Evolutionary conservation across 53 echinoderm and acorn worm species (phyloP).

Genomic region (Glandiceps talaboti): DNA sequence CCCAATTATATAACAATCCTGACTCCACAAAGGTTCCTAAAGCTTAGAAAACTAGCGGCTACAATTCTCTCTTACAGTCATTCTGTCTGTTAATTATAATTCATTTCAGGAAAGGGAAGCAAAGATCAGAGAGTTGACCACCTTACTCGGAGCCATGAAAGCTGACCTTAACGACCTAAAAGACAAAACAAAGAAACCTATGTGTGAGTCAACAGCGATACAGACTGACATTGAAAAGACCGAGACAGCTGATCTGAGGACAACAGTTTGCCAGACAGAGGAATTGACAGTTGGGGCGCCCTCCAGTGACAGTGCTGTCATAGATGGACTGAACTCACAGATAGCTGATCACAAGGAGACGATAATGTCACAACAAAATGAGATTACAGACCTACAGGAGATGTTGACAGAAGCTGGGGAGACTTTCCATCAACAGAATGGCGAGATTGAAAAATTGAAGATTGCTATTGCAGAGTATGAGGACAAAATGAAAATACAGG

Average conservation of each 20-base stretch:
- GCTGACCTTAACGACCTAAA: neutral
- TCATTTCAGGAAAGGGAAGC: neutral
- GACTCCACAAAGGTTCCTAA: too few species aligned
- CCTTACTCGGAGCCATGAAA: neutral
- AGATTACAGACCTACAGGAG: slow-evolving; percentile 8
- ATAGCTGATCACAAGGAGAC: neutral
- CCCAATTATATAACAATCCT: neutral
- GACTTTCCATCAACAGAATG: slow-evolving; percentile 6
- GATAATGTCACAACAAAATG: slow-evolving; percentile 2
- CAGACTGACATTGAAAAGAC: neutral
- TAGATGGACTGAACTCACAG: neutral
- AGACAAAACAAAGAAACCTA: neutral
- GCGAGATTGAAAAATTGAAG: slow-evolving; percentile 24
- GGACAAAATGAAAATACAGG: slow-evolving; percentile 25
- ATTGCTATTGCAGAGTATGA: slow-evolving; percentile 16
- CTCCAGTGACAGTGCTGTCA: neutral
- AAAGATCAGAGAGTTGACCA: neutral
- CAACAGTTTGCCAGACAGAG: too few species aligned
- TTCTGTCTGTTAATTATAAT: neutral
- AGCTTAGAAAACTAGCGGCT: too few species aligned
- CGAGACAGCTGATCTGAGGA: too few species aligned
- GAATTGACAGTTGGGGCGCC: too few species aligned
- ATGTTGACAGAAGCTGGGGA: slow-evolving; percentile 4
- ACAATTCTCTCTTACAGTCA: neutral
- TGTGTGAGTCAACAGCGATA: neutral